Evolutionary conservation across 1,140 invertebrate species (phyloP).

Genomic region (Onthophagus taurus): DNA sequence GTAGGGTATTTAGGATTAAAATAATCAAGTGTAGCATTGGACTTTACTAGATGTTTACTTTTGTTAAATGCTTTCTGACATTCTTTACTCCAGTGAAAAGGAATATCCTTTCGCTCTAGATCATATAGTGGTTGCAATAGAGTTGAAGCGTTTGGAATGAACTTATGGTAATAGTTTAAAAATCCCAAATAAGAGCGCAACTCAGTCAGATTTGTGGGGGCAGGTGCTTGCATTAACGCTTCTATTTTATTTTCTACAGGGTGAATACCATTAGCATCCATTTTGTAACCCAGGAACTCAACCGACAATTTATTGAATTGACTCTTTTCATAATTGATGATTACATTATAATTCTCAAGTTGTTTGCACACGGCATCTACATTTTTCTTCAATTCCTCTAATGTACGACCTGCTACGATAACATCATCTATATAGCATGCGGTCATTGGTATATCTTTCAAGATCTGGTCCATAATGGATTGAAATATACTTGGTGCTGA

Average conservation of each 20-base stretch:
- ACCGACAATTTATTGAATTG: not conserved
- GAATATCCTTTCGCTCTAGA: constrained; percentile 18
- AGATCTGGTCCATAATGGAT: constrained; percentile 9
- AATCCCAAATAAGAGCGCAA: constrained; percentile 7
- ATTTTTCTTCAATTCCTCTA: constrained; percentile 1
- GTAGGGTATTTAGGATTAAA: too few relatives aligned
- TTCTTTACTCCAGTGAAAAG: constrained; percentile 20
- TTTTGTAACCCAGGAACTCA: not conserved
- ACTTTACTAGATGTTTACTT: too few relatives aligned
- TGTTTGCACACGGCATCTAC: not conserved
- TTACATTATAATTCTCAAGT: constrained; percentile 5
- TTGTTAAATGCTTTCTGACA: constrained; percentile 22
- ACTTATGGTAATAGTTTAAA: constrained; percentile 6
- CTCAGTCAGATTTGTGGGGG: not conserved
- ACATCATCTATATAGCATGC: not conserved
- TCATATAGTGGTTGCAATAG: constrained; percentile 7
- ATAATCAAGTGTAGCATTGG: too few relatives aligned
- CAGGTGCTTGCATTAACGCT: not conserved
- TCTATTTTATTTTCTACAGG: not conserved
- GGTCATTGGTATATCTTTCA: too few relatives aligned
- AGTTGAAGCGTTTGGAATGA: not conserved
- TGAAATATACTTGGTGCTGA: constrained; percentile 7
- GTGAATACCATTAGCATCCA: not conserved
- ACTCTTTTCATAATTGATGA: not conserved
- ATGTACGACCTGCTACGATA: not conserved